Conservation (phyloP, 1,140 invertebrate species). For the Lasioglossum baleicum region DNA sequence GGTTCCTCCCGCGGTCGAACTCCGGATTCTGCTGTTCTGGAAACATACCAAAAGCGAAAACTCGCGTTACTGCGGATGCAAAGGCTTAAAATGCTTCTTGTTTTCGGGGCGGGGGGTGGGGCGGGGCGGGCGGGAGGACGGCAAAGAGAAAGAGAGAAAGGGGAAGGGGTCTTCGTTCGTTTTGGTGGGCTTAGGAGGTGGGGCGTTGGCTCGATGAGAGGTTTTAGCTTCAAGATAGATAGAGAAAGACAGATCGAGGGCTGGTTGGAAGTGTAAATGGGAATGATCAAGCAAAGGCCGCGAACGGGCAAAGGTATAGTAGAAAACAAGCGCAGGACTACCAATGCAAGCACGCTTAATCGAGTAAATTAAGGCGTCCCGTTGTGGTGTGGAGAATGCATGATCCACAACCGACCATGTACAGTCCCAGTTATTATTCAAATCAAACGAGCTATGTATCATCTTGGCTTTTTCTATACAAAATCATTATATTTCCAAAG, state of each 20-base stretch:
- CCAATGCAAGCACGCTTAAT: constrained; percentile 61
- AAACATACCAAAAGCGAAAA: constrained; percentile 78
- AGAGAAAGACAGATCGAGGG: background rate
- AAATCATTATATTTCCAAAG: background rate
- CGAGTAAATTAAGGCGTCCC: constrained; percentile 47
- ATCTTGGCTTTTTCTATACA: background rate
- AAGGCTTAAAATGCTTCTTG: constrained; percentile 70
- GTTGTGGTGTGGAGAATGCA: constrained; percentile 18
- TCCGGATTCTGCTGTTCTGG: constrained; percentile 74
- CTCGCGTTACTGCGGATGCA: constrained; percentile 76
- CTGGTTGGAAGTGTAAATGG: background rate
- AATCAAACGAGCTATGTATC: background rate
- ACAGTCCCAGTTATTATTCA: background rate
- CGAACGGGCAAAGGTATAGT: constrained; percentile 44
- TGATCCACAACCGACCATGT: background rate
- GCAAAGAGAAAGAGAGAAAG: no score
- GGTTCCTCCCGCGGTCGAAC: constrained; percentile 72
- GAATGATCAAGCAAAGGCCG: constrained; percentile 44
- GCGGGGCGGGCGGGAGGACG: background rate
- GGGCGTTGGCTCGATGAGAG: constrained; percentile 16
- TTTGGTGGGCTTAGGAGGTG: background rate
- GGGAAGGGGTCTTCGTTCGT: background rate
- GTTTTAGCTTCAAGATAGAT: constrained; percentile 1
- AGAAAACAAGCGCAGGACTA: constrained; percentile 55
- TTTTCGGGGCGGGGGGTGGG: constrained; percentile 39